Evolutionary conservation across 2,888 invertebrate genomes (phyloP).

Genomic region (Malachius bipustulatus): DNA sequence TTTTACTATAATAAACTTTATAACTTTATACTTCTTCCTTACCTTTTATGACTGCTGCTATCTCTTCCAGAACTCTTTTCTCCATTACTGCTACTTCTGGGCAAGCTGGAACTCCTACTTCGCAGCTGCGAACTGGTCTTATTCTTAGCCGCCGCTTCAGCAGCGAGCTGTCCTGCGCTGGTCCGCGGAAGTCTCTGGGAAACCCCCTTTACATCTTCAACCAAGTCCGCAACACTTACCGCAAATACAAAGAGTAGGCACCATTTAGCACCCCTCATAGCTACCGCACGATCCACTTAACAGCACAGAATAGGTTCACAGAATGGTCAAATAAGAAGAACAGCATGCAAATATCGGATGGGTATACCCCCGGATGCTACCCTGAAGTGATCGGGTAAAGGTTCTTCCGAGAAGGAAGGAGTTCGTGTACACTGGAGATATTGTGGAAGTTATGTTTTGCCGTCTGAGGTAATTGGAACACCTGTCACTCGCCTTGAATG

Average conservation of each 20-base stretch:
- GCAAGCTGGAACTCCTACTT: slow-evolving; percentile 21
- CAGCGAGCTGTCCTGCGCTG: slow-evolving; percentile 44
- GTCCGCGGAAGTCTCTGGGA: slow-evolving; percentile 45
- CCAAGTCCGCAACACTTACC: slow-evolving; percentile 26
- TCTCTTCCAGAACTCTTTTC: slow-evolving; percentile 28
- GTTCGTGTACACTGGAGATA: not conserved
- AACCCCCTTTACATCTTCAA: slow-evolving; percentile 31
- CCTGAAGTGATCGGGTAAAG: too few species aligned
- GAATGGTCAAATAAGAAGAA: too few species aligned
- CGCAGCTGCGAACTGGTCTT: slow-evolving; percentile 32
- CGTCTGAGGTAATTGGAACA: slow-evolving; percentile 13
- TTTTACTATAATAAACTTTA: not conserved
- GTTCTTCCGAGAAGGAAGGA: too few species aligned
- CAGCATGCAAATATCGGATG: too few species aligned
- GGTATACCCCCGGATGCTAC: too few species aligned
- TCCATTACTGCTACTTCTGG: slow-evolving; percentile 17
- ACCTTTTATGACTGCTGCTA: slow-evolving; percentile 29
- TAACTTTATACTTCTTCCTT: slow-evolving; percentile 12
- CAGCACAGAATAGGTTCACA: too few species aligned
- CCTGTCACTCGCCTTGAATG: slow-evolving; percentile 30
- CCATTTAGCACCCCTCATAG: slow-evolving; percentile 30
- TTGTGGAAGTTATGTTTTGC: not conserved
- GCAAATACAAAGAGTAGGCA: slow-evolving; percentile 26
- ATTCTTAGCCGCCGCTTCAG: slow-evolving; percentile 35
- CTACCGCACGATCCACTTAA: slow-evolving; percentile 13